Base-by-base conservation (phyloP, 2,888 invertebrate genomes). In the Scaptomyza flava region DNA sequence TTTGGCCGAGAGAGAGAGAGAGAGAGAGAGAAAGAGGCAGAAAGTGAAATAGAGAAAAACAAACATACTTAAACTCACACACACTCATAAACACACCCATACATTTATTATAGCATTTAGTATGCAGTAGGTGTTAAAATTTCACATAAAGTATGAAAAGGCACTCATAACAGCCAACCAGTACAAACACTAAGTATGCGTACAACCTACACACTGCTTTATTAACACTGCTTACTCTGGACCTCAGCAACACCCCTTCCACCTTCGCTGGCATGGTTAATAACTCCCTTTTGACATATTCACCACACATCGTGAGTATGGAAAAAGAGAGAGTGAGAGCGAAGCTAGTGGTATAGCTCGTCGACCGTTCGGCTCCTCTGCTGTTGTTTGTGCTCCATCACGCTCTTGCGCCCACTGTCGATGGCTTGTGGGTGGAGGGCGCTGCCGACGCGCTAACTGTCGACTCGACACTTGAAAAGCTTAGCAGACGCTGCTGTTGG, bases 81-180 rank as follows among this genome's bases (percentile, higher is more conserved):
- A 34, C 14, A n/a, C n/a, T n/a, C n/a, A n/a, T n/a, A n/a, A n/a
- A 56, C 34, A 61, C 27, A 36, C 38, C 12, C 45, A 14, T 12
- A 46, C 59, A 63, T 75, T 81, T 87, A 84, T 81, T 74, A 65
- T 54, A 62, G 72, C 72, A 66, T 76, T 87, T 72, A 81, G 72
- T 68, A 69, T 66, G 77, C 70, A 77, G 86, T 87, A 86, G 80
- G 88, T 83, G 88, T 82, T 86, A 72, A 83, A 83, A 83, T 72
- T 79, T 82, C 86, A 85, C 69, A 81, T 87, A 85, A 81, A 87
- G 81, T 85, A 87, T 87, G 87, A 81, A 87, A 72, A 85, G 67
- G 54, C 79, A 68, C 68, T 17, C 74, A 68, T 58, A 73, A 69
- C 17, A 17, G 17, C 17, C 17, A 17, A 17, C 17, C 17, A 46